A percentile compares a stretch with the other conserved stretches of the same genome.
Conservation (phyloP, 1,140 invertebrate genomes). For the Wiebesia pumilae region DNA sequence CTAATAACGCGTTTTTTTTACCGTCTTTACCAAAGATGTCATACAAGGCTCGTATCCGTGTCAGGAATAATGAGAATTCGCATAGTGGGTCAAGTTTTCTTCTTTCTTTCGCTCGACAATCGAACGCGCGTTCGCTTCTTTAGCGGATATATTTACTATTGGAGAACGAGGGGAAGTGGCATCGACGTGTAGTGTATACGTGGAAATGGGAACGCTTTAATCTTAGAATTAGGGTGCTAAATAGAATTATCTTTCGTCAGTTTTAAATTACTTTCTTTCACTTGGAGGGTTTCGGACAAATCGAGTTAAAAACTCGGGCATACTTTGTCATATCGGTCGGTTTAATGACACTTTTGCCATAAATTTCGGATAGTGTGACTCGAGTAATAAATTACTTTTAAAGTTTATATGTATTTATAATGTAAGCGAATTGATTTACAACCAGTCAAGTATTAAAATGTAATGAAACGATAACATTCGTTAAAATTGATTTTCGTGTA, state of each 20-base stretch:
- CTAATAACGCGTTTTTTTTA: not conserved
- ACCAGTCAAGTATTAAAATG: slow-evolving; percentile 10
- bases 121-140: not conserved
- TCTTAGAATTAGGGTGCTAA: slow-evolving; percentile 46
- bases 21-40: not conserved
- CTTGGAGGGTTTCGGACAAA: slow-evolving; percentile 36
- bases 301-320: slow-evolving; percentile 26
- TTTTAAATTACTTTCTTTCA: slow-evolving; percentile 39
- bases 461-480: not conserved
- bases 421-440: not conserved
- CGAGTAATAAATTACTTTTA: slow-evolving; percentile 11
- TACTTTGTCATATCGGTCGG: not conserved
- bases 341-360: slow-evolving; percentile 24
- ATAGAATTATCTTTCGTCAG: slow-evolving; percentile 45
- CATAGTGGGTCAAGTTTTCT: slow-evolving; percentile 17
- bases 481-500: not conserved
- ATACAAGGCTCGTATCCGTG: not conserved
- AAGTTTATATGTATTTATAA: slow-evolving; percentile 1
- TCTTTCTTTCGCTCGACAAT: not conserved
- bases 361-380: not conserved
- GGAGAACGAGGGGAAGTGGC: not conserved
- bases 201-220: slow-evolving; percentile 29
- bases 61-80: not conserved
- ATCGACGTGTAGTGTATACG: not conserved
- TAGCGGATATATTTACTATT: not conserved